Base-by-base conservation (phyloP, 2,113 vertebrate species). In the Anser brachyrhynchus region DNA sequence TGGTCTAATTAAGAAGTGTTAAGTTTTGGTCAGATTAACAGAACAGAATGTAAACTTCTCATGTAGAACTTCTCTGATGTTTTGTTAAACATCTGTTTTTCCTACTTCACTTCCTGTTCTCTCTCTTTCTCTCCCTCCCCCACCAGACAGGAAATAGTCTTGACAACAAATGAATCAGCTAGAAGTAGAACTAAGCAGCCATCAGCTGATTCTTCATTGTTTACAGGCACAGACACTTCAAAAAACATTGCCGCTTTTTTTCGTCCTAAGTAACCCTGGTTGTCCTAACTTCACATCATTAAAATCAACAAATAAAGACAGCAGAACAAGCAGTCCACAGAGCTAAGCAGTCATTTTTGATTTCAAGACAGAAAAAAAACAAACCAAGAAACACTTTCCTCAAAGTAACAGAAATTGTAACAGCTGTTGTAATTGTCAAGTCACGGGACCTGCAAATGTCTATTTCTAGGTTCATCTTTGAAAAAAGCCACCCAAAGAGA, bases 121-220 rank as follows among this genome's bases (percentile, higher is more conserved):
- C 43, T 69, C 91, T 89, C 76, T 94, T 92, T 94, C 96, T 97
- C 84, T 96, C 98, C 97, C 96, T 98, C 98, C 97, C 97, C 97
- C 97, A 96, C 13, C 69, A 93, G 89, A 97, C 97, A 97, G 97
- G 97, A 98, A 98, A 97, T 73, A 80, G 94, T 93, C 96, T 92
- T 97, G 97, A 98, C 97, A 98, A 98, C 97, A 98, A 98, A 97
- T 97, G 97, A 98, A 98, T 97, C 97, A 98, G 97, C 98, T 97
- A 97, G 95, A 98, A 98, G 97, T 96, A 87, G 95, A 97, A 82
- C 93, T 89, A 94, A 96, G 85, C 84, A 97, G 95, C 92, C 74
- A 97, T 97, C 96, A 98, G 97, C 97, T 97, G 96, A 98, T 98
- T 94, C 87, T 89, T 95, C 91, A 93, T 49, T 96, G 96, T 97